Base-by-base conservation (phyloP, 2,113 vertebrate species). In the Seriola rivoliana region DNA sequence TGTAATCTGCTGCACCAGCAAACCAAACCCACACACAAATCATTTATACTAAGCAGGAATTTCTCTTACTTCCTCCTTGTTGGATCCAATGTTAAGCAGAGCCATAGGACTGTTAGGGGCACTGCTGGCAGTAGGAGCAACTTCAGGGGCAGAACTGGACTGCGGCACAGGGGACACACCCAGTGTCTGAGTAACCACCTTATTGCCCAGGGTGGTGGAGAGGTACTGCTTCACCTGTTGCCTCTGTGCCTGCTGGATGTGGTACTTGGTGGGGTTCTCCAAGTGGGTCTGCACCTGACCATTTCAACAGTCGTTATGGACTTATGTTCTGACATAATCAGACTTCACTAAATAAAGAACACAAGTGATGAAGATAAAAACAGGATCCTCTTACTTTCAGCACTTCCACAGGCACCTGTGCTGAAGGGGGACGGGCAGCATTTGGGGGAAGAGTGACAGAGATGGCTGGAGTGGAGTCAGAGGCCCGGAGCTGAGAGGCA, bases 141-240 rank as follows among this genome's bases (percentile, higher is more conserved):
- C 88, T 86, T 95, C 95, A 8, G 96, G 93, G 85, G 96, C 88
- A n/a, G 95, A 89, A 85, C 64, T 93, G 83, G 93, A 95, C 91
- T 94, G 88, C 25, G 86, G 44, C 81, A 57, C 84, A 0, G 93
- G 95, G 0, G 95, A 95, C 65, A 92, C 91, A 4, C 93, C 94
- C 66, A 96, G 81, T 7, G 94, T 95, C 87, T 96, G 96, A 65
- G 94, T 93, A 16, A 96, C 92, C 4, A 94, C 91, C 60, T 95
- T 96, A 88, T 93, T 95, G 21, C 96, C 96, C 88, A 97, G 92
- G 29, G 97, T 96, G 85, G 96, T 97, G 16, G 97, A 97, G 44
- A 97, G 95, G 80, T 97, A 97, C 91, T 97, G 96, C 81, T 96
- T 97, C 71, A 97, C 96, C 88, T 97, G 97, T 67, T 97, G 96